Conservation (phyloP, 1,140 invertebrate species). For the Meloidogyne chitwoodi region DNA sequence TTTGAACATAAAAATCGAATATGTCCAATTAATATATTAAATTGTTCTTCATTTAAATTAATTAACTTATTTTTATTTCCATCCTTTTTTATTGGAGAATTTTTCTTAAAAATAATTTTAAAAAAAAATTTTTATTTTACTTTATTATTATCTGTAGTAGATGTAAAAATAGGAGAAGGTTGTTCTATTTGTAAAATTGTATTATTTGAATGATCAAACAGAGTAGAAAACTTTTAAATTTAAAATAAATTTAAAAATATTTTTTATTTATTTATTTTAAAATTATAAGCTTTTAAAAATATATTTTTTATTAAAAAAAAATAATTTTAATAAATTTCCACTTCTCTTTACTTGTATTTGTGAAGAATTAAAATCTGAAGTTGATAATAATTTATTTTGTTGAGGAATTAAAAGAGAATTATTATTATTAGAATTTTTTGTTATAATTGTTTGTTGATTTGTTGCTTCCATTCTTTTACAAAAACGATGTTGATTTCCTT, state of each 20-base stretch:
- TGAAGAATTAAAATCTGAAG: not conserved
- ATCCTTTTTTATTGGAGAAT: not conserved
- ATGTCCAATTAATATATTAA: conserved; percentile 88
- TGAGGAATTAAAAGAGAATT: not conserved
- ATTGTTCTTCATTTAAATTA: conserved; percentile 63
- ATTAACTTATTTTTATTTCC: not conserved
- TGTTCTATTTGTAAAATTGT: not conserved
- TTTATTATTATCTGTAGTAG: no score
- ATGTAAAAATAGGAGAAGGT: not conserved
- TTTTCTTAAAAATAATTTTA: not conserved
- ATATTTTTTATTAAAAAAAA: no score
- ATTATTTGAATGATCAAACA: not conserved
- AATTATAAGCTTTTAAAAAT: no score
- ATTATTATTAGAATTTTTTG: not conserved
- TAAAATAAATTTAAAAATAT: not conserved
- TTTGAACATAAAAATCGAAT: conserved; percentile 77
- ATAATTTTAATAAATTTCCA: not conserved
- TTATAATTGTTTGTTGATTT: not conserved
- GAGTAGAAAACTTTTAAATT: no score
- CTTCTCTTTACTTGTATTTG: not conserved
- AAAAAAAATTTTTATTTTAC: no score
- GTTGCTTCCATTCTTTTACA: not conserved
- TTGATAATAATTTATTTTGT: not conserved
- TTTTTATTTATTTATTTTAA: no score
- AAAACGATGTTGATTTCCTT: not conserved